phyloP scores from a whole-genome alignment of 1,140 invertebrate genomes.

The Arctopsyche grandis region DNA sequence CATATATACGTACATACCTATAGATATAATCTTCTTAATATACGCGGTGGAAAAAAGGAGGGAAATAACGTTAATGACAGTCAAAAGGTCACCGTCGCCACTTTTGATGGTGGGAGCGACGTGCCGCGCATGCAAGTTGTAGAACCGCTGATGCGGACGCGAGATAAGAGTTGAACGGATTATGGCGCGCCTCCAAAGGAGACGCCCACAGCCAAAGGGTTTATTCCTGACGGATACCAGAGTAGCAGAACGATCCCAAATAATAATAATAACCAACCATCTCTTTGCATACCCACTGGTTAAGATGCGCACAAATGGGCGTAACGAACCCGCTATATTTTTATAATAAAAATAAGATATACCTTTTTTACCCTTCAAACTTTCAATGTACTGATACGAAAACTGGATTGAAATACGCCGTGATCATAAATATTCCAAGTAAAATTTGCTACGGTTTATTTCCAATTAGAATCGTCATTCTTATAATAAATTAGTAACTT shows the following conservation, averaged over 20 bases:
- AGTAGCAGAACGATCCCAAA: conserved; percentile 20
- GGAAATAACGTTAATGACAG: neutral
- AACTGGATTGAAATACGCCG: neutral
- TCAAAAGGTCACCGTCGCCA: neutral
- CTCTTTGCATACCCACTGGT: conserved; percentile 10
- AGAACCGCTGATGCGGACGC: conserved; percentile 19
- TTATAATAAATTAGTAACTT: neutral
- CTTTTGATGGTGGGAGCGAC: neutral
- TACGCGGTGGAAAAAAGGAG: neutral
- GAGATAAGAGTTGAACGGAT: conserved; percentile 30
- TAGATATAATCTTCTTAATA: too few relatives aligned
- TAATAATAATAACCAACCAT: conserved; percentile 14
- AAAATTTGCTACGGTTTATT: too few relatives aligned
- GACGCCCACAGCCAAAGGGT: conserved; percentile 21
- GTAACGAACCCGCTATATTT: conserved; percentile 7
- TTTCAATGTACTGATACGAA: neutral
- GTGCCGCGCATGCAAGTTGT: conserved; percentile 17
- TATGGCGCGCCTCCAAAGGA: conserved; percentile 23
- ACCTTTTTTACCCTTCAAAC: neutral
- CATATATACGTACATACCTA: too few relatives aligned
- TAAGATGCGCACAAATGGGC: neutral
- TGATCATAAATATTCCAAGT: too few relatives aligned
- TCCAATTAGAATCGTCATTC: too few relatives aligned
- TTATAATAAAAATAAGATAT: neutral
- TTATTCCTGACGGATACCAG: conserved; percentile 34